Percentiles rank a stretch among this genome's conserved stretches.
phyloP scores from a whole-genome alignment of 2,113 vertebrate species.

The Anolis carolinensis region DNA sequence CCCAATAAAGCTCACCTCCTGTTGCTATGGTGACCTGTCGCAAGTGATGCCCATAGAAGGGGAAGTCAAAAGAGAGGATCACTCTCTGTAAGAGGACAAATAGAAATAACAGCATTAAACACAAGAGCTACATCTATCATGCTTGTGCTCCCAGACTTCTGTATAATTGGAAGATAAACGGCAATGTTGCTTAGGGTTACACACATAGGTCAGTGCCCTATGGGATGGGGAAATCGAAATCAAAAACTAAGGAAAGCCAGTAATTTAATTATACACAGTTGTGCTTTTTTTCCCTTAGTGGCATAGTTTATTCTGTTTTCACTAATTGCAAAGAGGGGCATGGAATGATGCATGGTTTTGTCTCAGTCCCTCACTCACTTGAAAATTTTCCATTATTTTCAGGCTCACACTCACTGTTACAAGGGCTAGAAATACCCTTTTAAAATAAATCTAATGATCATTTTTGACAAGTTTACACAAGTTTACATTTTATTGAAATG shows the following conservation, averaged over 20 bases:
- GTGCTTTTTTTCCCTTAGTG: background rate
- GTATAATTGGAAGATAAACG: background rate
- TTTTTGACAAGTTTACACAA: background rate
- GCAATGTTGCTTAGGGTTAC: background rate
- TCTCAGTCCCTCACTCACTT: background rate
- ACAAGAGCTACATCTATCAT: background rate
- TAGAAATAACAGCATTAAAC: slow-evolving; percentile 22
- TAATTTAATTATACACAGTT: background rate
- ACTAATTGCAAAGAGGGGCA: background rate
- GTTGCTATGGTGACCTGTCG: slow-evolving; percentile 94
- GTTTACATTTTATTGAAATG: background rate
- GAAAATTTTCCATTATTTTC: background rate
- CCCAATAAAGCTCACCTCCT: slow-evolving; percentile 79
- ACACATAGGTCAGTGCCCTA: background rate
- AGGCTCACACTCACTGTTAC: background rate
- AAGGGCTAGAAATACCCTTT: background rate
- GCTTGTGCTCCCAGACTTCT: background rate
- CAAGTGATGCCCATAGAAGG: slow-evolving; percentile 92
- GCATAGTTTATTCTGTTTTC: background rate
- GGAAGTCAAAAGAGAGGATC: slow-evolving; percentile 92
- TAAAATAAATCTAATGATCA: background rate
- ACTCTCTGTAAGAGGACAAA: slow-evolving; percentile 77
- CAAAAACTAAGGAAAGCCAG: background rate
- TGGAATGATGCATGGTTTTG: too few relatives aligned
- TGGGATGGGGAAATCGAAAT: background rate